phyloP scores from a whole-genome alignment of 1,140 invertebrate genomes.

The Epicauta chinensis region DNA sequence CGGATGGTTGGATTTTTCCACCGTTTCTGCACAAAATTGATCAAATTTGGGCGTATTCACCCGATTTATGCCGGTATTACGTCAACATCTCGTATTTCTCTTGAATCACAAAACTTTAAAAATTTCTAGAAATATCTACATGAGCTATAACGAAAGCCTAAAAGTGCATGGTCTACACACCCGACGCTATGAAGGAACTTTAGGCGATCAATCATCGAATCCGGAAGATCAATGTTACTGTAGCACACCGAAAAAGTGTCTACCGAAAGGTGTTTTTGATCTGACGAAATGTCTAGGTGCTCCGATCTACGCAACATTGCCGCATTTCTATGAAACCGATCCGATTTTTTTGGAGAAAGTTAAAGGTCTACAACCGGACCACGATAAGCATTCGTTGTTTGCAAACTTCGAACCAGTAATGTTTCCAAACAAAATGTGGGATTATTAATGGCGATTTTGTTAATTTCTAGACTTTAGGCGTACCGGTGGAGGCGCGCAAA shows the following conservation, averaged over 20 bases:
- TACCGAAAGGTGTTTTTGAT: slow-evolving; percentile 64
- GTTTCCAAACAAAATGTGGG: not conserved
- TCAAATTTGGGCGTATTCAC: slow-evolving; percentile 54
- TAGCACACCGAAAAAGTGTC: slow-evolving; percentile 50
- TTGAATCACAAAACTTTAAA: no score
- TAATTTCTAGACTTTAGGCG: slow-evolving; percentile 2
- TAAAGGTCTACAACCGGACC: slow-evolving; percentile 62
- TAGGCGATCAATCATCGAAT: slow-evolving; percentile 57
- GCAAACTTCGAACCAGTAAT: slow-evolving; percentile 70
- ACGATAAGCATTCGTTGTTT: slow-evolving; percentile 60
- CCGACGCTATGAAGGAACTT: slow-evolving; percentile 20
- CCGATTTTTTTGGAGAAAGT: slow-evolving; percentile 56
- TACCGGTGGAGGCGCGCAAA: slow-evolving; percentile 57
- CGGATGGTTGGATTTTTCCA: slow-evolving; percentile 70
- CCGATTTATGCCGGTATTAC: slow-evolving; percentile 65
- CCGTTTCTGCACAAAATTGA: slow-evolving; percentile 54
- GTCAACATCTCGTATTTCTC: no score
- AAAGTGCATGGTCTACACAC: slow-evolving; percentile 19
- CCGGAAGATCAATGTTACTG: slow-evolving; percentile 68
- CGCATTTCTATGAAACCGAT: slow-evolving; percentile 73
- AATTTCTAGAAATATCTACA: slow-evolving; percentile 17
- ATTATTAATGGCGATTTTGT: no score
- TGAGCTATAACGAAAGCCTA: slow-evolving; percentile 13
- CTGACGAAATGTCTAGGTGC: slow-evolving; percentile 56
- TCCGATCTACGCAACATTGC: slow-evolving; percentile 64